phyloP scores from a whole-genome alignment of 2,888 invertebrate species.

The Drosophila meridionalis region DNA sequence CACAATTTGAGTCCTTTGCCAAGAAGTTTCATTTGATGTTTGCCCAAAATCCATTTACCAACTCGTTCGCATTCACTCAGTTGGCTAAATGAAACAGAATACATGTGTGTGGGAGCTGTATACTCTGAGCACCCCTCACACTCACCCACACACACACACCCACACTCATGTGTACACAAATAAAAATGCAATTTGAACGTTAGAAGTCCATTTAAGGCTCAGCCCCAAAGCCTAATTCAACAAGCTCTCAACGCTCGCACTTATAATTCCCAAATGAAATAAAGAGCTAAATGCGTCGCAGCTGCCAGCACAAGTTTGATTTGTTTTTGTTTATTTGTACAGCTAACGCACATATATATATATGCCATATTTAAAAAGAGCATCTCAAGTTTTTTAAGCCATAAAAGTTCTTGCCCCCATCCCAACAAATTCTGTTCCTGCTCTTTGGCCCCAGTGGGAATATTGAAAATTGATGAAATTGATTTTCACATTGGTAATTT shows the following conservation, averaged over 20 bases:
- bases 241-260: constrained; percentile 6
- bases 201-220: constrained; percentile 15
- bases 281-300: not conserved
- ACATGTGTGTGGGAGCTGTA: not conserved
- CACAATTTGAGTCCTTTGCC: constrained; percentile 67
- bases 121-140: not conserved
- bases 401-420: not conserved
- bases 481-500: constrained; percentile 74
- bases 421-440: constrained; percentile 1
- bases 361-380: constrained; percentile 1
- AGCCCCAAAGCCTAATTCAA: constrained; percentile 12
- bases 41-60: constrained; percentile 66
- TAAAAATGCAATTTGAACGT: constrained; percentile 8
- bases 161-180: not conserved
- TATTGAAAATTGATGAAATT: constrained; percentile 71
- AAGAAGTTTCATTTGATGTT: constrained; percentile 68
- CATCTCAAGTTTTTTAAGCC: not conserved
- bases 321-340: not conserved
- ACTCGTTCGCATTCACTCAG: constrained; percentile 51
- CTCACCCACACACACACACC: not conserved
- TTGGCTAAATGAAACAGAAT: constrained; percentile 28
- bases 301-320: constrained; percentile 1
- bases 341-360: too few relatives aligned
- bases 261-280: constrained; percentile 13
- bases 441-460: constrained; percentile 26